These are phyloP conservation scores for Phyllotis vaccarum DNA, from an alignment of 2,797 vertebrate species.

Conservation along the genomic window DNA sequence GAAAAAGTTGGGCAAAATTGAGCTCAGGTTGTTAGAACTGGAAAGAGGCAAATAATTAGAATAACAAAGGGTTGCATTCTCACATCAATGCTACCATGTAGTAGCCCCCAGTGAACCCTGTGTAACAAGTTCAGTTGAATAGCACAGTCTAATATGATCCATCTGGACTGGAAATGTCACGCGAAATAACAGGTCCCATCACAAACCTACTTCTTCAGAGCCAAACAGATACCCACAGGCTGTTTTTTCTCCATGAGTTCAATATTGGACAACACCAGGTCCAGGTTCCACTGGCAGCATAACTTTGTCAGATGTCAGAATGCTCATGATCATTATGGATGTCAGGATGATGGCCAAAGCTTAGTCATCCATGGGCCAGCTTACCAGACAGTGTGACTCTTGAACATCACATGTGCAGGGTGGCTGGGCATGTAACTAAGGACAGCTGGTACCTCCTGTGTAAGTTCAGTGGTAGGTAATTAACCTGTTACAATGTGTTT, in stretches of 20 bases:
- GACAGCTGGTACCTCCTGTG: rapidly evolving
- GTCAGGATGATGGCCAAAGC: not conserved
- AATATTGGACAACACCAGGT: not conserved
- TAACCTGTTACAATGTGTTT: no score
- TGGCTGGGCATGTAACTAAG: rapidly evolving
- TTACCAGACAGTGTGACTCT: no score
- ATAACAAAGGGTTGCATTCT: rapidly evolving
- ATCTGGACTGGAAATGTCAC: not conserved
- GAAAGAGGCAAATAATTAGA: not conserved
- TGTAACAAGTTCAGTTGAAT: rapidly evolving
- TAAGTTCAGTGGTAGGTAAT: not conserved
- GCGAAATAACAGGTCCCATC: rapidly evolving
- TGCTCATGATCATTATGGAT: not conserved
- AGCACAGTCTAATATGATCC: rapidly evolving
- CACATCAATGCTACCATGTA: not conserved
- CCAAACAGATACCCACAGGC: not conserved
- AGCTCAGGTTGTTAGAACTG: not conserved
- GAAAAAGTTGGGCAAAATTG: not conserved
- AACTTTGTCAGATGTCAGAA: not conserved
- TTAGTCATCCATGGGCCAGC: not conserved
- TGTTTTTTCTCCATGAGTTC: not conserved
- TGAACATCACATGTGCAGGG: not conserved
- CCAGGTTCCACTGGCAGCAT: not conserved
- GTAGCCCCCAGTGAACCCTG: not conserved
- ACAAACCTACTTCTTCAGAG: not conserved